These are phyloP conservation scores for Cephus pulcher DNA, from an alignment of 2,888 invertebrate genomes.

Conservation along the genomic window DNA sequence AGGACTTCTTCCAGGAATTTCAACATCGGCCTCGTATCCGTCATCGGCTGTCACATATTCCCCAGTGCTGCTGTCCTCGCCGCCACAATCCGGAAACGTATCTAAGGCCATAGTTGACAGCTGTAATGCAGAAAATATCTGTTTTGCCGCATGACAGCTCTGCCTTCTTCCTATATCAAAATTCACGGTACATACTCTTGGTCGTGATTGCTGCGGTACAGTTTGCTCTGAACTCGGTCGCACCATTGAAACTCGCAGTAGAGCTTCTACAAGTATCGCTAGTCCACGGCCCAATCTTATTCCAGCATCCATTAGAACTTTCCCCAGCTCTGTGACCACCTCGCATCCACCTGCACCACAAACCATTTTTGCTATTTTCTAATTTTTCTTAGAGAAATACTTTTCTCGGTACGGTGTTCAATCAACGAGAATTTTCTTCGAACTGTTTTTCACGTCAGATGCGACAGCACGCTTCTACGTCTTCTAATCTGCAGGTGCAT, in stretches of 20 bases:
- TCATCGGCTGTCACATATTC: slow-evolving; percentile 70
- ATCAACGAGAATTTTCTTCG: slow-evolving; percentile 20
- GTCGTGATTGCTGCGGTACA: slow-evolving; percentile 68
- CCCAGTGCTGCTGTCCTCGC: slow-evolving; percentile 60
- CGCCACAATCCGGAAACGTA: slow-evolving; percentile 50
- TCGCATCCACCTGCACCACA: slow-evolving; percentile 49
- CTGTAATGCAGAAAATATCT: slow-evolving; percentile 32
- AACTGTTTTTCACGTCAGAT: slow-evolving; percentile 45
- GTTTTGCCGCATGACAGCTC: slow-evolving; percentile 16
- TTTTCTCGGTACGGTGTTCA: background rate
- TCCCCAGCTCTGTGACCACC: slow-evolving; percentile 50
- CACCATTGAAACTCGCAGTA: slow-evolving; percentile 70
- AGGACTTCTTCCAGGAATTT: slow-evolving; percentile 63
- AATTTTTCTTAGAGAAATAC: background rate
- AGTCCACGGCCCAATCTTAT: slow-evolving; percentile 56
- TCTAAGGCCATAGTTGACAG: slow-evolving; percentile 59
- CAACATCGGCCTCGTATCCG: slow-evolving; percentile 76
- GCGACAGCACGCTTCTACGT: slow-evolving; percentile 37
- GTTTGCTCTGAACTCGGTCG: slow-evolving; percentile 68
- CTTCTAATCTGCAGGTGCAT: slow-evolving; percentile 56
- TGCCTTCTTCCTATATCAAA: slow-evolving; percentile 18
- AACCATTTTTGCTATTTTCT: slow-evolving; percentile 6
- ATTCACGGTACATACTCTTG: slow-evolving; percentile 60
- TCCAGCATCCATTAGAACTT: slow-evolving; percentile 47
- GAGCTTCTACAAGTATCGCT: slow-evolving; percentile 69